Evolutionary conservation across 2,113 vertebrate genomes (phyloP), one percentile per base, ranked within the genome.

Genomic region (Sceloporus tristichus): DNA sequence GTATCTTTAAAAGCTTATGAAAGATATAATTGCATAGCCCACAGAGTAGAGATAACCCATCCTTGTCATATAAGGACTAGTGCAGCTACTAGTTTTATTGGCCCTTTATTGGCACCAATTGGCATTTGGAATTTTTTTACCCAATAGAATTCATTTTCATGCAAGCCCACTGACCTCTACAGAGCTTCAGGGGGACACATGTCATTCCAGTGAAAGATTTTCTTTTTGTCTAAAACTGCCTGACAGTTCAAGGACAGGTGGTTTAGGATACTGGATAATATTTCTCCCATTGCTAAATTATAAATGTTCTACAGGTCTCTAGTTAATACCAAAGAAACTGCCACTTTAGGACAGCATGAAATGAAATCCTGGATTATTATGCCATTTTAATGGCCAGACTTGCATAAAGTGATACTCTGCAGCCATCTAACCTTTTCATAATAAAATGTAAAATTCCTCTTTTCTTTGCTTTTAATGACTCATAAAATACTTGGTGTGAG

Each of bases 371-470:
- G 74, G 74, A 79, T 91, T 95, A 87, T 90, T 93, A 95, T 93
- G 75, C 29, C 66, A 87, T 92, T 96, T 94, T 94, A 94, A 95
- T 93, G 91, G 93, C 88, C 85, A 85, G 78, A 91, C 93, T 90
- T 91, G 91, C 78, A 71, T 94, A 94, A 94, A 91, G 93, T 88
- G 86, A 93, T 92, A 91, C 94, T 94, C 89, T 91, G 93, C 94
- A 94, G 95, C 84, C 90, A 91, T 91, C 0, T 91, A 85, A 42
- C 84, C 95, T 92, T 85, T 84, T 94, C 89, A 94, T 94, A 92
- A 94, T 94, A 71, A 81, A 25, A 92, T 89, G 93, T 94, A 95
- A 95, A 95, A 95, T 95, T 95, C 93, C 90, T 89, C 89, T 82
- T 34, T 85, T n/a, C 48, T 62, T 73, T 34, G 16, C 68, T 88